Conservation (phyloP, 1,140 invertebrate species). For the Lepeophtheirus salmonis region DNA sequence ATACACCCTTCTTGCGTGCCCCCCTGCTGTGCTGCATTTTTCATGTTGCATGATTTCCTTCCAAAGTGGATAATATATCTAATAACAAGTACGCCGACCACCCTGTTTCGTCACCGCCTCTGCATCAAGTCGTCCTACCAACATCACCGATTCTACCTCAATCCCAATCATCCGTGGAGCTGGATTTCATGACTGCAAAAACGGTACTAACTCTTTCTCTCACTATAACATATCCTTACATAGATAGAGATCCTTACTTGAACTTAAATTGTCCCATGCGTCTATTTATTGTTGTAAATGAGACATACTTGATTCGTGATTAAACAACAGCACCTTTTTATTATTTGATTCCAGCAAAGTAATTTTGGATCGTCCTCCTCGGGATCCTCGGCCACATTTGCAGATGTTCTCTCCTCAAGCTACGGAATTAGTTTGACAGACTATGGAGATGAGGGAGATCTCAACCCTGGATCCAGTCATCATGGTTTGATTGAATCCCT, state of each 20-base stretch:
- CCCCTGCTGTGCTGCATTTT: not conserved
- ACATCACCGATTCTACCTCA: not conserved
- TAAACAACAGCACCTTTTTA: too few relatives aligned
- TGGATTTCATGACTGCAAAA: not conserved
- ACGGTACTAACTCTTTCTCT: not conserved
- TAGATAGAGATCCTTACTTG: too few relatives aligned
- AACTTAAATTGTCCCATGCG: too few relatives aligned
- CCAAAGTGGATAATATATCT: not conserved
- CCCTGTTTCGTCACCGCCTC: too few relatives aligned
- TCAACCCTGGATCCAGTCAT: not conserved
- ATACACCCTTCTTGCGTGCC: too few relatives aligned
- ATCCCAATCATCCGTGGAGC: not conserved
- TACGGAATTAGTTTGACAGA: conserved; percentile 4
- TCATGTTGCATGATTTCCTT: not conserved
- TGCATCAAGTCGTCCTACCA: too few relatives aligned
- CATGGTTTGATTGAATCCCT: not conserved
- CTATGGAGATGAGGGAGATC: not conserved
- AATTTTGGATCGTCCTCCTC: not conserved
- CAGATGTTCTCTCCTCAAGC: conserved; percentile 11
- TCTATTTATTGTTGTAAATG: too few relatives aligned
- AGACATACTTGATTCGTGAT: too few relatives aligned
- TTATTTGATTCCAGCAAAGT: conserved; percentile 1
- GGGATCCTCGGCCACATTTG: not conserved
- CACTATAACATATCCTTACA: too few relatives aligned
- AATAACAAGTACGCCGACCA: too few relatives aligned